These are phyloP conservation scores for Myiopsitta monachus DNA, from an alignment of 2,113 vertebrate species.

Conservation along the genomic window DNA sequence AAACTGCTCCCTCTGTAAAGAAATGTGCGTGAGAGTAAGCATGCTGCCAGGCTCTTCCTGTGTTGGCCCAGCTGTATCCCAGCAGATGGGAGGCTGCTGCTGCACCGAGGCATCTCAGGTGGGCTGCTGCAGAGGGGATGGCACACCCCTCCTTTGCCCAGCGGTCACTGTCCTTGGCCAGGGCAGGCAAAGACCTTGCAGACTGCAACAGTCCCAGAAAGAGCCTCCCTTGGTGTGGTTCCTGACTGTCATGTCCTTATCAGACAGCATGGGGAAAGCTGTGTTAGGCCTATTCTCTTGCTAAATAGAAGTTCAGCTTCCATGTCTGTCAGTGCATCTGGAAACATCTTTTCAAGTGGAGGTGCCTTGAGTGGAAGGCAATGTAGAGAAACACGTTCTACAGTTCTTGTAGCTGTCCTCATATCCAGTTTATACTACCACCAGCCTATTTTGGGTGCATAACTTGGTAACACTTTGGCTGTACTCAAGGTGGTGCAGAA, in stretches of 20 bases:
- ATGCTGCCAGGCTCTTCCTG: neutral
- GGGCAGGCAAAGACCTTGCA: neutral
- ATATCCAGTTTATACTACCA: neutral
- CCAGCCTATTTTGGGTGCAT: neutral
- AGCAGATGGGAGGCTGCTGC: neutral
- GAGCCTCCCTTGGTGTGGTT: neutral
- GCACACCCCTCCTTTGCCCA: neutral
- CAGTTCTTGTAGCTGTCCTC: neutral
- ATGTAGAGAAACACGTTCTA: neutral
- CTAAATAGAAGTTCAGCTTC: slow-evolving; percentile 10
- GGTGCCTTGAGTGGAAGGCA: neutral
- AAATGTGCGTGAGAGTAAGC: accelerated
- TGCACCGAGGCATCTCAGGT: accelerated
- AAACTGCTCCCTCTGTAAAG: neutral
- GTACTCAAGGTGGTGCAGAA: accelerated
- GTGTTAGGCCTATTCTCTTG: neutral
- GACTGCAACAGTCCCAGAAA: neutral
- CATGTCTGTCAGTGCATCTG: neutral
- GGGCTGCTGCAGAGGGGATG: neutral
- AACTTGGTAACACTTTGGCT: neutral
- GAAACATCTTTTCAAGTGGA: neutral
- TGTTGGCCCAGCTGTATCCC: no score
- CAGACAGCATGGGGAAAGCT: neutral
- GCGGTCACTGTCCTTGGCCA: neutral
- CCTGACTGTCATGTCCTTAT: neutral